Base-by-base conservation (phyloP, 2,113 vertebrate genomes). In the Phaetusa simplex region DNA sequence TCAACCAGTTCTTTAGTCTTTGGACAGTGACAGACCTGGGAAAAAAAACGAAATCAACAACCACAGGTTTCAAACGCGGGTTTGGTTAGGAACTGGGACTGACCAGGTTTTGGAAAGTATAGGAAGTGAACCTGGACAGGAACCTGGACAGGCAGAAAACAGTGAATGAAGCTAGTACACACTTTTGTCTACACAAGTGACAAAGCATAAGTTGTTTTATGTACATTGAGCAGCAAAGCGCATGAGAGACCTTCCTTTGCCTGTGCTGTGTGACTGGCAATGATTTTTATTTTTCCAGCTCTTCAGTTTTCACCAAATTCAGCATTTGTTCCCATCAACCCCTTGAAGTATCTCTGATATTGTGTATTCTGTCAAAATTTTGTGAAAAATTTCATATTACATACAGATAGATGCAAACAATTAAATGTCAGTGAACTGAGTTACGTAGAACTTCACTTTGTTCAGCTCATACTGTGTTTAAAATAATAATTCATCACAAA, bases 121-220 rank as follows among this genome's bases (percentile, higher is more conserved):
- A 67, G 11, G 8, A 87, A 53, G 10, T 9, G 18, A 85, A 58
- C 16, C 15, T 55, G n/a, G 17, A 59, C 9, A 83, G 32, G 18
- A 85, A 58, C 16, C 13, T 52, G 32, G 20, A 64, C 8, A 83
- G 29, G 26, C 23, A 77, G 58, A 36, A 55, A 88, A 65, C 22
- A 64, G 42, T 0, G 0, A 52, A 69, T 34, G 13, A 71, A 80
- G 12, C 15, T 34, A 58, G 22, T 29, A 29, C 8, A 9, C 58
- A 43, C 52, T 70, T 40, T 82, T 24, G 21, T 53, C 27, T 9
- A 70, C 4, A 4, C 8, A 74, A 82, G 18, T 32, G 66, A 92
- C 16, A 65, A 66, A 81, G 18, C 1, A 0, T 6, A 87, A 88
- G 6, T 38, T 87, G 30, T 5, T 89, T 24, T n/a, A 45, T 10